A percentile compares a stretch with the other conserved stretches of the same genome.
Conservation (phyloP, 2,113 vertebrate species). For the Crypturellus undulatus region DNA sequence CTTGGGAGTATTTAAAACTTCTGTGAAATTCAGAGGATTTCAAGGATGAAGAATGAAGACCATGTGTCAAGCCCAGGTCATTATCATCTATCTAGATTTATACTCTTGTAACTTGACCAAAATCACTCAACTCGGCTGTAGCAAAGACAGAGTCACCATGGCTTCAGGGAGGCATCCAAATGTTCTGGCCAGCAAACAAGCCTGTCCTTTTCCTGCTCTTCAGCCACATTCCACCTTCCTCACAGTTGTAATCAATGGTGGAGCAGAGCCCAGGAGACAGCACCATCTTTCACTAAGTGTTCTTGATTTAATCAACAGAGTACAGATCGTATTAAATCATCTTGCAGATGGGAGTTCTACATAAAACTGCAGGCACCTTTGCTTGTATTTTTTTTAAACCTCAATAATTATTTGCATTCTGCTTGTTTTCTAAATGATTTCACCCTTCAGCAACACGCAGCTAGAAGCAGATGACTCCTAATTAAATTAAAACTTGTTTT, state of each 20-base stretch:
- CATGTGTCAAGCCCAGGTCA: not conserved
- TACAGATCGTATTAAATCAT: not conserved
- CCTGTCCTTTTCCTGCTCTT: not conserved
- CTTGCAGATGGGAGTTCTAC: not conserved
- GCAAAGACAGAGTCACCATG: not conserved
- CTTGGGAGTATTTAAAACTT: not conserved
- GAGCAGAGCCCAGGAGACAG: not conserved
- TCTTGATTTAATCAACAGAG: not conserved
- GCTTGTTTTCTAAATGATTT: slow-evolving; percentile 12
- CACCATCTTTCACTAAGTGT: not conserved
- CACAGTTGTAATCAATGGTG: not conserved
- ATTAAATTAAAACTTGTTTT: slow-evolving; percentile 12
- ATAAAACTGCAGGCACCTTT: not conserved
- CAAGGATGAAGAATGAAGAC: not conserved
- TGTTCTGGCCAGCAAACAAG: not conserved
- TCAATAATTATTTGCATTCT: not conserved
- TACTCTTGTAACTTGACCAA: not conserved
- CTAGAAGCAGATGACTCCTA: not conserved
- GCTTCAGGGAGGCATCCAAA: not conserved
- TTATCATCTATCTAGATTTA: not conserved
- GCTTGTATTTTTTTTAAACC: not conserved
- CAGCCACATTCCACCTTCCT: not conserved
- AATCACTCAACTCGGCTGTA: not conserved
- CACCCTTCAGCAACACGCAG: not conserved
- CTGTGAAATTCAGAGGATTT: not conserved